Percentiles rank a stretch among this genome's conserved stretches.
Evolutionary conservation across 2,797 vertebrate species (phyloP).

Genomic region (Periophthalmus magnuspinnatus): DNA sequence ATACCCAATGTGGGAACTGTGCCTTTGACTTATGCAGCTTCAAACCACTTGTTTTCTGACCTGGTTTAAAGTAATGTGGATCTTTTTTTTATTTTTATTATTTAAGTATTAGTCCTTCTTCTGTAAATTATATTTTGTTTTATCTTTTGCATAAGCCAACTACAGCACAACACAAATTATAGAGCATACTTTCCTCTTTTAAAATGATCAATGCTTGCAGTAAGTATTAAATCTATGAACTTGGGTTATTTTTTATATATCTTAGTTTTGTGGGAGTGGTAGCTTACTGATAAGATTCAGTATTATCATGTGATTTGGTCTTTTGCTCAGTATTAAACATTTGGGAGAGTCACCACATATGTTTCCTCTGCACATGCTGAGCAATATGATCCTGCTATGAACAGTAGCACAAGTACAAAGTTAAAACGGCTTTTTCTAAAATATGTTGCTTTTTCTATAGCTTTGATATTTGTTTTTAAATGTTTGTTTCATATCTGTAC

Average conservation of each 20-base stretch:
- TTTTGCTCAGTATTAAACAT: conserved; percentile 61
- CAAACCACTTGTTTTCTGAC: conserved; percentile 37
- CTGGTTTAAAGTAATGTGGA: conserved; percentile 44
- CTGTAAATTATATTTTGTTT: conserved; percentile 8
- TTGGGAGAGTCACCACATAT: conserved; percentile 20
- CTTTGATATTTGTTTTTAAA: conserved; percentile 54
- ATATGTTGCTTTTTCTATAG: conserved; percentile 61
- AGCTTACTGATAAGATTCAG: conserved; percentile 62
- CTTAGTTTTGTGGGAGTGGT: conserved; percentile 65
- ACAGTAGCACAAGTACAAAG: conserved; percentile 27
- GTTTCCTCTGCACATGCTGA: conserved; percentile 40
- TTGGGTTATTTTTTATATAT: conserved; percentile 12
- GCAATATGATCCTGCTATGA: conserved; percentile 47
- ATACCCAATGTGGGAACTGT: conserved; percentile 70
- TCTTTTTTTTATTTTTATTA: conserved; percentile 38
- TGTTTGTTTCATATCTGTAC: conserved; percentile 72
- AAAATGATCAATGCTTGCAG: background rate
- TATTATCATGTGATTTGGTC: conserved; percentile 58
- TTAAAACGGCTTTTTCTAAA: conserved; percentile 44
- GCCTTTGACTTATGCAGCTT: conserved; percentile 64
- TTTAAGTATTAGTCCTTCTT: conserved; percentile 34
- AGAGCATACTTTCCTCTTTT: background rate
- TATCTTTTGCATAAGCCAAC: conserved; percentile 38
- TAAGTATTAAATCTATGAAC: conserved; percentile 26
- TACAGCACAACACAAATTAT: conserved; percentile 24